Conservation (phyloP, 2,113 vertebrate species). For the Oriolus oriolus region DNA sequence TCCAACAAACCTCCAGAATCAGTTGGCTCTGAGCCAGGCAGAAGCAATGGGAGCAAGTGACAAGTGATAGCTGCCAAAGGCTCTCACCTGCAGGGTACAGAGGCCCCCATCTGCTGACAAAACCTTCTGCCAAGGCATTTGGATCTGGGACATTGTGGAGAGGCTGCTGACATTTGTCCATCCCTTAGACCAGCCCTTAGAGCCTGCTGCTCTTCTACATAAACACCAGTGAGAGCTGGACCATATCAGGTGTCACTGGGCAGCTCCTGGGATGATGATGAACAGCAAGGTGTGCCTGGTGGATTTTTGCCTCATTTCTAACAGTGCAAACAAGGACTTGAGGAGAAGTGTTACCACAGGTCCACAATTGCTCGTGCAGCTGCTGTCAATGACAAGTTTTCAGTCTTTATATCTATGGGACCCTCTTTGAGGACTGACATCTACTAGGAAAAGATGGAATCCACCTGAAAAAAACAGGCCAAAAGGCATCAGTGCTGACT, state of each 20-base stretch:
- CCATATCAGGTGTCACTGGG: neutral
- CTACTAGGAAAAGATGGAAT: neutral
- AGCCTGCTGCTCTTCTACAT: neutral
- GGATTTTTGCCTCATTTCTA: neutral
- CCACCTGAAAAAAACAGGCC: neutral
- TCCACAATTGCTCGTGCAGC: neutral
- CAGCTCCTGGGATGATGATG: neutral
- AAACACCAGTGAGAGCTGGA: neutral
- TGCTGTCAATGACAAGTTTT: neutral
- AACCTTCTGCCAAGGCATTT: neutral
- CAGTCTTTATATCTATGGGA: neutral
- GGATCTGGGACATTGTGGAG: neutral
- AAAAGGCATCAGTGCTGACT: neutral
- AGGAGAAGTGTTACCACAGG: neutral
- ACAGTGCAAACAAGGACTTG: neutral
- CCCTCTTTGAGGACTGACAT: neutral
- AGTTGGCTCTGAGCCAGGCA: neutral
- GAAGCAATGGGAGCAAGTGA: neutral
- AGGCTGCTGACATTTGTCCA: neutral
- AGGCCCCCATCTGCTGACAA: neutral
- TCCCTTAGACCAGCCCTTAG: neutral
- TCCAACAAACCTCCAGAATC: neutral
- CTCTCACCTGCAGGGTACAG: neutral
- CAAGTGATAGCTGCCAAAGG: neutral
- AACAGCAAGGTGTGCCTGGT: neutral